A percentile compares a stretch with the other conserved stretches of the same genome.
Evolutionary conservation across 2,888 invertebrate genomes (phyloP).

Genomic region (Fissipunctia ypsillon): DNA sequence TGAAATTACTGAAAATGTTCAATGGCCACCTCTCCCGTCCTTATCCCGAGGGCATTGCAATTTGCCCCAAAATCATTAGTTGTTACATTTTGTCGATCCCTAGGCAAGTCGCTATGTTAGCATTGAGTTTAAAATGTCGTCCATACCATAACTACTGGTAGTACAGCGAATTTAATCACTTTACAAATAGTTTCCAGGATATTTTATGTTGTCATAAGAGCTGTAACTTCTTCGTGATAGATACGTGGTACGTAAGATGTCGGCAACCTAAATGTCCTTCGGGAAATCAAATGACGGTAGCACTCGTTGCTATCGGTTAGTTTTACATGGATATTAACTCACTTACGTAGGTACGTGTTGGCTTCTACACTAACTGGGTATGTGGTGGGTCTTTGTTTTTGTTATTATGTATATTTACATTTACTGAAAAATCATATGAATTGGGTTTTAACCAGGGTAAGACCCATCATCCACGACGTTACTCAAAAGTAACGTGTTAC

Average conservation of each 20-base stretch:
- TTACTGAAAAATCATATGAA: background rate
- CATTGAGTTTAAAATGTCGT: background rate
- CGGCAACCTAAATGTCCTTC: conserved; percentile 13
- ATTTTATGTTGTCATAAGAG: background rate
- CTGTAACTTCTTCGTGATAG: conserved; percentile 23
- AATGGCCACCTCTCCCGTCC: background rate
- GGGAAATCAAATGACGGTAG: conserved; percentile 50
- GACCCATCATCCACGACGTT: too few relatives aligned
- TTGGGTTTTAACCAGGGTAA: too few relatives aligned
- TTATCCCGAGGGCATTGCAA: background rate
- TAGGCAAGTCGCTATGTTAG: background rate
- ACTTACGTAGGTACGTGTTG: background rate
- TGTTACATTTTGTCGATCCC: background rate
- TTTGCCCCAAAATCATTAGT: background rate
- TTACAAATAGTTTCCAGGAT: background rate
- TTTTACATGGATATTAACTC: conserved; percentile 24
- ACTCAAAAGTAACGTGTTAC: too few relatives aligned
- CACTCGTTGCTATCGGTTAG: conserved; percentile 24
- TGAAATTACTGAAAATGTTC: background rate
- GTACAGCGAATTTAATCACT: background rate
- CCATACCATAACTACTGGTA: background rate
- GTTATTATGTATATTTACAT: background rate
- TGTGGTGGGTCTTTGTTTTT: background rate
- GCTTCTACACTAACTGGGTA: background rate
- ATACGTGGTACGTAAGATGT: conserved; percentile 16